These are phyloP conservation scores for Bombyx huttoni DNA, from an alignment of 2,888 invertebrate species.

Conservation along the genomic window DNA sequence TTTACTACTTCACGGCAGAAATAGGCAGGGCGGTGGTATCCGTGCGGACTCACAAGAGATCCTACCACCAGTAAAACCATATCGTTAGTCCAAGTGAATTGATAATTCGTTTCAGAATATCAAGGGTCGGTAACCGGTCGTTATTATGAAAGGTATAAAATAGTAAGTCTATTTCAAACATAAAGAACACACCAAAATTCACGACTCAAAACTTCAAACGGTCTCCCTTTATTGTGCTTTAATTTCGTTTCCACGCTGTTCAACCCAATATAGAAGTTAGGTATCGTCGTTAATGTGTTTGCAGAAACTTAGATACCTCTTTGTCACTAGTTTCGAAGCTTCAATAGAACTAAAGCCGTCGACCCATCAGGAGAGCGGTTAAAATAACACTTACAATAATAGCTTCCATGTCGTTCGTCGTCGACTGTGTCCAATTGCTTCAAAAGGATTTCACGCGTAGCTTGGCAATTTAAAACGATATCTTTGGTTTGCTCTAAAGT, in stretches of 20 bases:
- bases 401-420: constrained; percentile 25
- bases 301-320: not conserved
- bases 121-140: no score
- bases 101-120: no score
- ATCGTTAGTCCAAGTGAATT: no score
- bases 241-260: not conserved
- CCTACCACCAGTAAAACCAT: no score
- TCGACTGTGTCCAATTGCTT: constrained; percentile 15
- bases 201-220: not conserved
- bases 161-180: not conserved
- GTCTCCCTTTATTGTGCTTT: not conserved
- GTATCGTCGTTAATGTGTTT: not conserved
- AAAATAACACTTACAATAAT: constrained; percentile 41
- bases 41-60: no score
- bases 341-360: constrained; percentile 21
- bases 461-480: constrained; percentile 5
- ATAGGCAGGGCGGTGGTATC: no score
- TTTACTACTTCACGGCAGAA: no score
- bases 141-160: not conserved
- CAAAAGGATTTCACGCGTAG: constrained; percentile 5
- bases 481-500: not conserved
- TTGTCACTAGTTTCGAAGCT: constrained; percentile 11
- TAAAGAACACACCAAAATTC: not conserved
- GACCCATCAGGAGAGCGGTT: constrained; percentile 34
- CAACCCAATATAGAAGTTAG: not conserved